Percentiles rank a stretch among this genome's conserved stretches.
These are phyloP conservation scores for Perca flavescens DNA, from an alignment of 2,113 vertebrate genomes.

Conservation along the genomic window DNA sequence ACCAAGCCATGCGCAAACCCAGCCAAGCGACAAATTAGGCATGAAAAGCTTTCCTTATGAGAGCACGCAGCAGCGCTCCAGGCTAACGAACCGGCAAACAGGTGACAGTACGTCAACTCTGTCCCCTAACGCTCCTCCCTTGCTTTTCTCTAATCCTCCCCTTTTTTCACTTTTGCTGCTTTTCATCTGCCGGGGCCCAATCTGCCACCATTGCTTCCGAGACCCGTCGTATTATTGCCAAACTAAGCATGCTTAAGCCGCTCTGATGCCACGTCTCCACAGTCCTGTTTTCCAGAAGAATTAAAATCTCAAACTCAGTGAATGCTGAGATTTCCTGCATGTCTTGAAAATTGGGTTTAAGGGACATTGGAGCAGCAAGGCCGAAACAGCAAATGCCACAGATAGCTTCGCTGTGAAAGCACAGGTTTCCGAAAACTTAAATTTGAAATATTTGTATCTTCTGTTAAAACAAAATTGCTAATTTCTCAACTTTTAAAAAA, in stretches of 20 bases:
- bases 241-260: slow-evolving; percentile 63
- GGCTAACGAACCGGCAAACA: slow-evolving; percentile 78
- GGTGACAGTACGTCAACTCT: slow-evolving; percentile 73
- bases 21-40: slow-evolving; percentile 79
- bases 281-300: slow-evolving; percentile 14
- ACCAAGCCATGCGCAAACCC: slow-evolving; percentile 72
- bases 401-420: not conserved
- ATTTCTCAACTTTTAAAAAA: not conserved
- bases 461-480: not conserved
- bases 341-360: not conserved
- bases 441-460: not conserved
- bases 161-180: not conserved
- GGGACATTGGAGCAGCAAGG: not conserved
- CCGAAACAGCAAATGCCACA: not conserved
- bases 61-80: slow-evolving; percentile 57
- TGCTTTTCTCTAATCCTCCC: not conserved
- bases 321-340: not conserved
- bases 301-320: not conserved
- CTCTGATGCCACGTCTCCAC: slow-evolving; percentile 44
- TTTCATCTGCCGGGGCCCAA: slow-evolving; percentile 53
- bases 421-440: not conserved
- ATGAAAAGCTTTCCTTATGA: slow-evolving; percentile 78
- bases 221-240: slow-evolving; percentile 64
- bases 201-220: slow-evolving; percentile 56
- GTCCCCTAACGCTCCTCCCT: slow-evolving; percentile 56